A percentile compares a stretch with the other conserved stretches of the same genome.
These are phyloP conservation scores for Sminthurides aquaticus DNA, from an alignment of 2,888 invertebrate genomes.

Conservation along the genomic window DNA sequence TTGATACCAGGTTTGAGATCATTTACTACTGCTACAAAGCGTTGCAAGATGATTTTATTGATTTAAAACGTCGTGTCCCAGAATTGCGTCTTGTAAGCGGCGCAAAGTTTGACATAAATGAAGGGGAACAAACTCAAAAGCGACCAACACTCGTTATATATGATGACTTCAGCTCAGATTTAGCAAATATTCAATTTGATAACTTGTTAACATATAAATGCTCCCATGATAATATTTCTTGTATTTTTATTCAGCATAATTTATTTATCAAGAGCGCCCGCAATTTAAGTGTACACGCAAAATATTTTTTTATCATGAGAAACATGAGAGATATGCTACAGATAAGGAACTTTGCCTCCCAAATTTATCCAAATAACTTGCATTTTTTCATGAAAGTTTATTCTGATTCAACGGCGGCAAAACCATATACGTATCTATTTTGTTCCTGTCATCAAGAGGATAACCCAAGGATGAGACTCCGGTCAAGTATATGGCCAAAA, in stretches of 20 bases:
- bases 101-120: background rate
- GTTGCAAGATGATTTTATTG: background rate
- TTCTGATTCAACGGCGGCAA: background rate
- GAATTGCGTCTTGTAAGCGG: background rate
- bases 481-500: no score
- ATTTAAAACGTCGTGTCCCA: background rate
- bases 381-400: background rate
- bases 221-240: background rate
- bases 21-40: background rate
- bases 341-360: background rate
- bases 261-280: background rate
- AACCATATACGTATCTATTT: background rate
- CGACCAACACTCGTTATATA: constrained; percentile 1
- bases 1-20: background rate
- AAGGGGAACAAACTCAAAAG: background rate
- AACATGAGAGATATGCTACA: background rate
- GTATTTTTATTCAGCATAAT: background rate
- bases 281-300: background rate
- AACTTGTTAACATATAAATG: background rate
- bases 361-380: background rate
- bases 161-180: background rate
- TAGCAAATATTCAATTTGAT: background rate
- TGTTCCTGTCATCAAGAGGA: background rate
- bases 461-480: background rate
- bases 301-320: background rate